Base-by-base conservation (phyloP, 2,888 invertebrate genomes). In the Toxonevra muliebris region DNA sequence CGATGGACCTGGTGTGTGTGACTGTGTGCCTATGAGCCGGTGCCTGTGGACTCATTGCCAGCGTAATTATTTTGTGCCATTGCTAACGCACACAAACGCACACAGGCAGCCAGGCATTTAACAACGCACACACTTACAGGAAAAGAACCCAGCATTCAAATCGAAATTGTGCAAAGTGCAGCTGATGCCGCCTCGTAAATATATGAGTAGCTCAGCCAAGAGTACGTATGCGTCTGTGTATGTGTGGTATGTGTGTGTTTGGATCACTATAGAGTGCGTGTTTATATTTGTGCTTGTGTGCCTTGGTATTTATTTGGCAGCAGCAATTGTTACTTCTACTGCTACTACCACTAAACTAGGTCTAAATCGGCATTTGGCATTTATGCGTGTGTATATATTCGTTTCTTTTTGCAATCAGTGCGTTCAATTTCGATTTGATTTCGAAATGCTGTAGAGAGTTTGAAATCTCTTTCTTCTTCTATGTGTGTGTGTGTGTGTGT, bases 131-230 rank as follows among this genome's bases (percentile, higher is more conserved):
- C n/a, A n/a, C n/a, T n/a, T n/a, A 48, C 64, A 54, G 62, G 17
- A 54, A 62, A 53, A 62, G 53, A 17, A 57, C 55, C 20, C 2
- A 65, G 41, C 64, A 61, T 41, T 54, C 55, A 54, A 61, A 66
- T 66, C 66, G 61, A 66, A 66, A 61, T 65, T 54, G 45, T 55
- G 30, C 54, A 61, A 54, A 42, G 66, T 60, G 53, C 66, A 66
- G 66, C 66, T 66, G 66, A 30, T 60, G 60, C 60, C 53, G 62
- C 54, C 62, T 65, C 64, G 41, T 65, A 65, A 65, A 65, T 15
- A 13, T 48, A 4, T 48, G 50, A 58, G 40, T 50, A 52, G 50
- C 61, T 50, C 61, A 61, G 48, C 4, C n/a, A 9, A 30, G 20
- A 13, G 17, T 41, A 15, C 20, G 20, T 54, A 19, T 62, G 42